These are phyloP conservation scores for Phymatocera aterrima DNA, from an alignment of 2,888 invertebrate species.

Conservation along the genomic window DNA sequence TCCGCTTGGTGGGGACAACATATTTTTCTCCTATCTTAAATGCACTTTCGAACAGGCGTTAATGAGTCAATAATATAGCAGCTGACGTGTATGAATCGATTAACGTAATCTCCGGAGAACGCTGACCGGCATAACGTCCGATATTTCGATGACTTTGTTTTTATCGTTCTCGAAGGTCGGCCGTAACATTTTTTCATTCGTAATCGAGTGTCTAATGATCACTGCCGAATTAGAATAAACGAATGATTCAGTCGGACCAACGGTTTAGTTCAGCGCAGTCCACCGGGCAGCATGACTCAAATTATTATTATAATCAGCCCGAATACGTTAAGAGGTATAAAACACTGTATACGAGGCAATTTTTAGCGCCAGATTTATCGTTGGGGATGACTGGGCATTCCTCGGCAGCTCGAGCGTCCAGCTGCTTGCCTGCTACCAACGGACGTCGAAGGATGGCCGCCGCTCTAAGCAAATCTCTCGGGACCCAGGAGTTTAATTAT, in stretches of 20 bases:
- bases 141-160: neutral
- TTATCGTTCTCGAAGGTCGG: neutral
- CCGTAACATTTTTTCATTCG: no score
- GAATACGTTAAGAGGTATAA: neutral
- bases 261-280: neutral
- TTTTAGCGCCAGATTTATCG: neutral
- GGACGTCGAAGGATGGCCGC: slow-evolving; percentile 68
- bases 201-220: no score
- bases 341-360: neutral
- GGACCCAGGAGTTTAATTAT: slow-evolving; percentile 15
- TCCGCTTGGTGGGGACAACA: neutral
- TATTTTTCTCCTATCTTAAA: neutral
- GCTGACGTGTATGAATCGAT: no score
- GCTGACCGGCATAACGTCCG: neutral
- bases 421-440: slow-evolving; percentile 62
- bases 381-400: neutral
- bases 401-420: neutral
- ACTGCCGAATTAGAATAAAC: no score
- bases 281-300: neutral
- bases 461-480: slow-evolving; percentile 34
- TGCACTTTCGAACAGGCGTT: no score
- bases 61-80: no score
- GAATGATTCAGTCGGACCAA: no score
- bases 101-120: no score
- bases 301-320: neutral